phyloP scores from a whole-genome alignment of 2,797 vertebrate genomes.

The Crenuchus spilurus region DNA sequence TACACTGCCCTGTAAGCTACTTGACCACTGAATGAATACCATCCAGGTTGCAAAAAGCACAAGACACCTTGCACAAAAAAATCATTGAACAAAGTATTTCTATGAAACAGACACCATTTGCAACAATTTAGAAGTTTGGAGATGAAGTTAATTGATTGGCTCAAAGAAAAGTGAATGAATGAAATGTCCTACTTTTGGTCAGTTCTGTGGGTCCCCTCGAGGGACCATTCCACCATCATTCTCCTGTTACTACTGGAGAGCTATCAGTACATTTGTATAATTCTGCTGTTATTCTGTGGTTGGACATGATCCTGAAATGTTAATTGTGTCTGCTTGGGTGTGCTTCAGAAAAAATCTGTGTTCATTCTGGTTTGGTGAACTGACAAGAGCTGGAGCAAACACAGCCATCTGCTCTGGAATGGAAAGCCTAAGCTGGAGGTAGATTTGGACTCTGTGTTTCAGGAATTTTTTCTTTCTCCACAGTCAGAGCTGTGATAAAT shows the following conservation, averaged over 20 bases:
- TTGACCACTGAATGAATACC: no score
- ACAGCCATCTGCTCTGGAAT: constrained; percentile 42
- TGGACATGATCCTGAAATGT: constrained; percentile 35
- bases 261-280: background rate
- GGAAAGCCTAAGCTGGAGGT: constrained; percentile 17
- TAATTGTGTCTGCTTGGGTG: constrained; percentile 45
- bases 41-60: no score
- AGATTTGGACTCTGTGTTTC: constrained; percentile 16
- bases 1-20: no score
- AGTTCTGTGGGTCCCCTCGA: no score
- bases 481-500: background rate
- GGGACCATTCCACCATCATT: no score
- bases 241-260: background rate
- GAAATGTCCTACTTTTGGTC: no score
- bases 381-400: constrained; percentile 43
- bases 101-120: no score
- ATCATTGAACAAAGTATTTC: no score
- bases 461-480: constrained; percentile 16
- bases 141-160: no score
- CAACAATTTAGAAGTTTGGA: no score
- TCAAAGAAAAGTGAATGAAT: no score
- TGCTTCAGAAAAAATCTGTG: constrained; percentile 34
- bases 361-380: constrained; percentile 41
- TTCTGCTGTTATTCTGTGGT: constrained; percentile 18
- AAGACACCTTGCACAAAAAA: no score